A percentile compares a stretch with the other conserved stretches of the same genome.
These are phyloP conservation scores for Peromyscus nudipes DNA, from an alignment of 2,797 vertebrate species.

Conservation along the genomic window DNA sequence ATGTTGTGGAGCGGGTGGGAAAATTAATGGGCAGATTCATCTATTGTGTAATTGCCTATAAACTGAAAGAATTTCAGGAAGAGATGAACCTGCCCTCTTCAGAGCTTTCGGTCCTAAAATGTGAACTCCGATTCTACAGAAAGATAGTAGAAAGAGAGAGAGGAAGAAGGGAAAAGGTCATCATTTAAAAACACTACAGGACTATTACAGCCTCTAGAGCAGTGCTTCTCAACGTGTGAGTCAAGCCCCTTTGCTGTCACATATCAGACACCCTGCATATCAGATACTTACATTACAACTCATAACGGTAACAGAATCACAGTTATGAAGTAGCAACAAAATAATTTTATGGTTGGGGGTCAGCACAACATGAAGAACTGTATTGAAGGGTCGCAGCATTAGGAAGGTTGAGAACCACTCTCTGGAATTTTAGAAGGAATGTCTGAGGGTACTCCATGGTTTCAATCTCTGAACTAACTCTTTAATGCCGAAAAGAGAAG, in stretches of 20 bases:
- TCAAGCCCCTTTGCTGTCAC: too few relatives aligned
- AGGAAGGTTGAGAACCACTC: not conserved
- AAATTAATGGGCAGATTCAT: not conserved
- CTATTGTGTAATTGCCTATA: conserved; percentile 50
- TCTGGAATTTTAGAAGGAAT: conserved; percentile 14
- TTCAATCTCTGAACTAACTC: not conserved
- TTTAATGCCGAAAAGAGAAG: not conserved
- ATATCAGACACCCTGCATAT: too few relatives aligned
- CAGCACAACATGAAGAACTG: too few relatives aligned
- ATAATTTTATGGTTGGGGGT: too few relatives aligned
- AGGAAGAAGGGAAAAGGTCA: not conserved
- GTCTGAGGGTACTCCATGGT: not conserved
- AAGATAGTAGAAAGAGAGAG: not conserved
- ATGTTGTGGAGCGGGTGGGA: not conserved
- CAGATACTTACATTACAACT: too few relatives aligned
- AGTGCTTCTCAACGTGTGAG: too few relatives aligned
- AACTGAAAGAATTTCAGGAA: conserved; percentile 43
- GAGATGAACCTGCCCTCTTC: not conserved
- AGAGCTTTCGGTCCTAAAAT: conserved; percentile 30
- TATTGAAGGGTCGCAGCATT: too few relatives aligned
- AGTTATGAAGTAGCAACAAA: too few relatives aligned
- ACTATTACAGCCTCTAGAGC: not conserved
- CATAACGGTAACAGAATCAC: too few relatives aligned
- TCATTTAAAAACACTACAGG: not conserved
- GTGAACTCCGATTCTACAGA: conserved; percentile 41